A percentile compares a stretch with the other conserved stretches of the same genome.
phyloP scores from a whole-genome alignment of 2,797 vertebrate genomes.

The Crocidura indochinensis region DNA sequence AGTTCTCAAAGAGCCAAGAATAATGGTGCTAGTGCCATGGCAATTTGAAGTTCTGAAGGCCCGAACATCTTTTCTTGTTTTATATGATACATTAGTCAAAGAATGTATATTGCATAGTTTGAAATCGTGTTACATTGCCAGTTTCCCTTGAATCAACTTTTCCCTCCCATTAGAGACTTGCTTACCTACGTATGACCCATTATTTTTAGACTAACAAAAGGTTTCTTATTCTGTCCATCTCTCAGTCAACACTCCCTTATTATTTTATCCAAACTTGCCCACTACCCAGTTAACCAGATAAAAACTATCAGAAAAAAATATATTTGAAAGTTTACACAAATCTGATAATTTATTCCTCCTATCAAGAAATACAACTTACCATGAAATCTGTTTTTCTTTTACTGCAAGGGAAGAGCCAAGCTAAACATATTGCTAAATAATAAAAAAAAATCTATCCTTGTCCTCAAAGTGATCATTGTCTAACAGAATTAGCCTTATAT shows the following conservation, averaged over 20 bases:
- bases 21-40: conserved; percentile 43
- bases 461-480: not conserved
- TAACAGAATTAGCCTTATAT: not conserved
- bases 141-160: conserved; percentile 32
- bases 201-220: conserved; percentile 30
- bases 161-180: not conserved
- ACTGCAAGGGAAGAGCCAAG: not conserved
- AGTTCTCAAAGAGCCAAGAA: conserved; percentile 69
- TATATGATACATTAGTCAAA: conserved; percentile 62
- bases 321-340: conserved; percentile 8
- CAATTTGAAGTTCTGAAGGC: conserved; percentile 38
- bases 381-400: not conserved
- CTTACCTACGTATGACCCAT: not conserved
- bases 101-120: conserved; percentile 27
- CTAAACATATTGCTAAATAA: not conserved
- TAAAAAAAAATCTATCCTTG: conserved; percentile 17
- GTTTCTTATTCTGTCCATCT: not conserved
- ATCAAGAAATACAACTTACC: not conserved
- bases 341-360: conserved; percentile 1
- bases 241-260: not conserved
- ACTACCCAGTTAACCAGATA: not conserved
- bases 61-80: conserved; percentile 57
- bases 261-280: conserved; percentile 8
- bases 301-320: not conserved
- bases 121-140: conserved; percentile 45